Percentiles rank a stretch among this genome's conserved stretches.
These are phyloP conservation scores for Typhlomys cinereus DNA, from an alignment of 2,113 vertebrate genomes.

Conservation along the genomic window DNA sequence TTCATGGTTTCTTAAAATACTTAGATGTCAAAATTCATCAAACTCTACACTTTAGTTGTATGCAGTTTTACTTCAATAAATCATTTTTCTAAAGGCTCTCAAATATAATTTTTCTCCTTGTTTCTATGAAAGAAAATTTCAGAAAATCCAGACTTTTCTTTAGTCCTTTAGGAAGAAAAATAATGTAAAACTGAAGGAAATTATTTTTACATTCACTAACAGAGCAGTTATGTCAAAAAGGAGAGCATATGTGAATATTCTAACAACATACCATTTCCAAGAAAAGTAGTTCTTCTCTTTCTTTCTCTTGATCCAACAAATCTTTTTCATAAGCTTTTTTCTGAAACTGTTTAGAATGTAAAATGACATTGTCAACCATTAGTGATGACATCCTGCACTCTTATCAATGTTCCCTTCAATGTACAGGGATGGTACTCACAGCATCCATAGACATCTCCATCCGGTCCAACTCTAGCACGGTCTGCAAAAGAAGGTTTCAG, in stretches of 20 bases:
- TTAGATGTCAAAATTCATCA: neutral
- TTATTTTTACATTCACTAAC: neutral
- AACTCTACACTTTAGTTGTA: neutral
- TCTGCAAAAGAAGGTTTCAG: conserved; percentile 83
- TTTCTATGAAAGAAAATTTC: conserved; percentile 15
- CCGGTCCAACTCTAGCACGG: conserved; percentile 95
- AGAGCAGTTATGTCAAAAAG: conserved; percentile 13
- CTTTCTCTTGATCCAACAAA: conserved; percentile 94
- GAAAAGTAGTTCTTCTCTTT: conserved; percentile 93
- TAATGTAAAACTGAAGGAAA: conserved; percentile 28
- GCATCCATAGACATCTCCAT: conserved; percentile 92
- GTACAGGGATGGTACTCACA: conserved; percentile 80
- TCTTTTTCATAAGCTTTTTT: conserved; percentile 92
- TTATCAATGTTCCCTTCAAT: conserved; percentile 22
- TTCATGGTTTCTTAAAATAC: neutral
- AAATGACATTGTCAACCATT: conserved; percentile 77
- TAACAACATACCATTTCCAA: conserved; percentile 92
- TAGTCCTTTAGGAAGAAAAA: conserved; percentile 23
- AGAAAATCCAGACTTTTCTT: conserved; percentile 29
- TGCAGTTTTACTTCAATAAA: neutral
- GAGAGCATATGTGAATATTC: neutral
- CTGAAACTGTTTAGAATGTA: conserved; percentile 88
- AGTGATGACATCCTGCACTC: neutral
- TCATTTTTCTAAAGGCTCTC: neutral
- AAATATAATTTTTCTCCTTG: conserved; percentile 1